Percentiles rank a stretch among this genome's conserved stretches.
These are phyloP conservation scores for Sesamia nonagrioides DNA, from an alignment of 1,140 invertebrate genomes.

Conservation along the genomic window DNA sequence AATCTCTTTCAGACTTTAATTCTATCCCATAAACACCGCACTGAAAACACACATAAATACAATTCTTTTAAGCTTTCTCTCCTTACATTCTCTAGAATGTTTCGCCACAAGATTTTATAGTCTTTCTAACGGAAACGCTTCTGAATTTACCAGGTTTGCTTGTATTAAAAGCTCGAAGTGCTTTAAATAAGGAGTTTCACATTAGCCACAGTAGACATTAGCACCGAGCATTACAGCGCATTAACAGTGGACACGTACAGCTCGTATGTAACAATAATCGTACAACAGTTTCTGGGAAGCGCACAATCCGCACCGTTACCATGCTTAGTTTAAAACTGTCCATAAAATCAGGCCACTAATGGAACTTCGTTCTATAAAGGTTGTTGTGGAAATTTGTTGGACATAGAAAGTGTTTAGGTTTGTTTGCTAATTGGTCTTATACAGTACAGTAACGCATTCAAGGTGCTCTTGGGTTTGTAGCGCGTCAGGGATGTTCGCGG, in stretches of 20 bases:
- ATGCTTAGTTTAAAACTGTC: slow-evolving; percentile 5
- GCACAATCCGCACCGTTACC: not conserved
- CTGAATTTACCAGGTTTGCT: not conserved
- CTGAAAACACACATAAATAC: not conserved
- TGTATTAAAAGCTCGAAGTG: not conserved
- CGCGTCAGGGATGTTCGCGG: no score
- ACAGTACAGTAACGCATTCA: no score
- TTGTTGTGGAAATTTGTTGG: not conserved
- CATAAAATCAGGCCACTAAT: slow-evolving; percentile 6
- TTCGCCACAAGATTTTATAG: not conserved
- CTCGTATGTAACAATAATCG: slow-evolving; percentile 32
- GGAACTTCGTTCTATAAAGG: not conserved
- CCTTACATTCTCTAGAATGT: not conserved
- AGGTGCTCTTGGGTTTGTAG: no score
- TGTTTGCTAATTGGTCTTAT: no score
- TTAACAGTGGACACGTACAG: slow-evolving; percentile 20
- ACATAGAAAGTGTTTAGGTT: not conserved
- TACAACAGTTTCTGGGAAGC: slow-evolving; percentile 9
- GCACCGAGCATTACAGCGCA: slow-evolving; percentile 17
- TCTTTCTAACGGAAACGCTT: not conserved
- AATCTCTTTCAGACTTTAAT: no score
- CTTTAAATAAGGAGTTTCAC: not conserved
- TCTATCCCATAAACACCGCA: no score
- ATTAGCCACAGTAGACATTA: slow-evolving; percentile 32
- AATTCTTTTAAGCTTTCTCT: not conserved